Percentiles rank a stretch among this genome's conserved stretches.
These are phyloP conservation scores for Drosophila tripunctata DNA, from an alignment of 2,888 invertebrate genomes.

Conservation along the genomic window DNA sequence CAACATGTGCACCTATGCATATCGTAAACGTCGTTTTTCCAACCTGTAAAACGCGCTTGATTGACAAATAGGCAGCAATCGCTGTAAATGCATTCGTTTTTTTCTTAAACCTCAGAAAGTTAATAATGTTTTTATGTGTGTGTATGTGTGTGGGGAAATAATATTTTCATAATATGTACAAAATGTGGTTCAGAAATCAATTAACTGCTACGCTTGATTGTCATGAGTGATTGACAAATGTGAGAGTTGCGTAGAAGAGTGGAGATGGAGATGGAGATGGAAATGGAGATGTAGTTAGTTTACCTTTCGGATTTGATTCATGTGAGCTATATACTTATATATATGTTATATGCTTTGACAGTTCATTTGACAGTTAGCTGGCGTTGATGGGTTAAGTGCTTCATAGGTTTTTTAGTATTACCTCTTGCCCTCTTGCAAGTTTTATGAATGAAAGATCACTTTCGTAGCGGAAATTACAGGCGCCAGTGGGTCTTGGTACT, in stretches of 20 bases:
- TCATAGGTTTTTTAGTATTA: not conserved
- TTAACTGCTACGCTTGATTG: conserved; percentile 56
- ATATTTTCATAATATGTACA: conserved; percentile 29
- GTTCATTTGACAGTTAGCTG: conserved; percentile 56
- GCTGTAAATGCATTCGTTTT: conserved; percentile 40
- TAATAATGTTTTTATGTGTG: conserved; percentile 70
- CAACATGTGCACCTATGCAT: conserved; percentile 84
- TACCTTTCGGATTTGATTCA: conserved; percentile 31
- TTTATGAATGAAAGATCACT: conserved; percentile 52
- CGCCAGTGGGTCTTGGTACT: conserved; percentile 34
- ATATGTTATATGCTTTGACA: conserved; percentile 58
- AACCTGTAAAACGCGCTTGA: conserved; percentile 52
- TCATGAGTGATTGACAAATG: conserved; percentile 74
- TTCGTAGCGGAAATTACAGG: conserved; percentile 13
- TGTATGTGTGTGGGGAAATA: conserved; percentile 31
- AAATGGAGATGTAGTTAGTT: not conserved
- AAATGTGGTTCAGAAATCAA: conserved; percentile 75
- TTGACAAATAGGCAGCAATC: conserved; percentile 72
- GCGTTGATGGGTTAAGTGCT: conserved; percentile 73
- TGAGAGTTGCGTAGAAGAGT: not conserved
- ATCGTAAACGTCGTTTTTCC: conserved; percentile 71
- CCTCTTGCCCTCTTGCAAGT: not conserved
- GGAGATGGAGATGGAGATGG: not conserved
- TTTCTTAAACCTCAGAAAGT: conserved; percentile 76
- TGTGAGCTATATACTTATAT: no score